phyloP scores from a whole-genome alignment of 2,797 vertebrate species.

The Pelodytes ibericus region DNA sequence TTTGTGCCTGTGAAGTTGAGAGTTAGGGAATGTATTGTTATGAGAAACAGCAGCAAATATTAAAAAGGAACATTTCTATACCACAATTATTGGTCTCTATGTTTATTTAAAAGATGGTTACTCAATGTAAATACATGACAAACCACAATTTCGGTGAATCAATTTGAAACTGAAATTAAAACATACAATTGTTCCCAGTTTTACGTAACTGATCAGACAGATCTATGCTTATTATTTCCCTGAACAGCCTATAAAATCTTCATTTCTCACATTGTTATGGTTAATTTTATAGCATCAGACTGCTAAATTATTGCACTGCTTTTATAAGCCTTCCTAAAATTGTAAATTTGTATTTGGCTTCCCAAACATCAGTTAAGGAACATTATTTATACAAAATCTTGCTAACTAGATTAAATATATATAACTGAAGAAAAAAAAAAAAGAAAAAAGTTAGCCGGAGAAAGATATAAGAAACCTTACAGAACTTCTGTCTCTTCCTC shows the following conservation, averaged over 20 bases:
- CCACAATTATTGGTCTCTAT: constrained; percentile 60
- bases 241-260: constrained; percentile 21
- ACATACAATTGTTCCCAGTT: constrained; percentile 60
- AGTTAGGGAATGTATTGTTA: no score
- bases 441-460: constrained; percentile 75
- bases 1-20: no score
- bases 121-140: constrained; percentile 67
- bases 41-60: background rate
- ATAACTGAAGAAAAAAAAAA: constrained; percentile 70
- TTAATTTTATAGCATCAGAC: constrained; percentile 17
- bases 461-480: constrained; percentile 75
- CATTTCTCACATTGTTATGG: constrained; percentile 20
- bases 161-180: constrained; percentile 68
- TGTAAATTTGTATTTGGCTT: constrained; percentile 66
- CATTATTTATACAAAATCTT: background rate
- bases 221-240: constrained; percentile 37
- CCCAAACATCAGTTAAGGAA: constrained; percentile 59
- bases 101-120: constrained; percentile 73
- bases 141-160: constrained; percentile 67
- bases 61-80: constrained; percentile 62
- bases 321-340: constrained; percentile 63
- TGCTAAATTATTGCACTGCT: constrained; percentile 70
- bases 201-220: constrained; percentile 54
- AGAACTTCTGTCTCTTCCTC: constrained; percentile 75
- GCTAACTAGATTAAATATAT: background rate